Evolutionary conservation across 2,113 vertebrate species (phyloP).

Genomic region (Neofelis nebulosa): DNA sequence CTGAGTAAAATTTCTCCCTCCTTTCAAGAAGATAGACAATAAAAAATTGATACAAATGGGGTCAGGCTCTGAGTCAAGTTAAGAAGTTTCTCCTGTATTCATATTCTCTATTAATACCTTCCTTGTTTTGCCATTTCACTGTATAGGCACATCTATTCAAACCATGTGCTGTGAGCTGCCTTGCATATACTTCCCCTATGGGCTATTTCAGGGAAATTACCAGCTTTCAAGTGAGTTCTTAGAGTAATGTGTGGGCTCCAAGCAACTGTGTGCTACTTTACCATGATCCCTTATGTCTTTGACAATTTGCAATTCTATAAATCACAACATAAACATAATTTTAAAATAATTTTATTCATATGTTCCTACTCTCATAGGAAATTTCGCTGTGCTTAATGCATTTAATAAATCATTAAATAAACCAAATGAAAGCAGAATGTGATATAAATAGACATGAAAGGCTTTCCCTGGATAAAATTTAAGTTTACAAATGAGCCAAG

Average conservation of each 20-base stretch:
- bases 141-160: not conserved
- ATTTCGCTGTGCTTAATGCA: slow-evolving; percentile 52
- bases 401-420: slow-evolving; percentile 77
- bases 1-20: slow-evolving; percentile 24
- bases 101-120: not conserved
- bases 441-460: slow-evolving; percentile 71
- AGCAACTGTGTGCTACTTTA: slow-evolving; percentile 40
- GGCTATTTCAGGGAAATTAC: slow-evolving; percentile 56
- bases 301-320: slow-evolving; percentile 77
- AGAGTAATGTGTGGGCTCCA: slow-evolving; percentile 32
- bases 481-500: slow-evolving; percentile 63
- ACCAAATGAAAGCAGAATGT: slow-evolving; percentile 60
- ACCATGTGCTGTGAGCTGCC: not conserved
- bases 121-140: not conserved
- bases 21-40: not conserved
- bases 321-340: slow-evolving; percentile 74
- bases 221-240: slow-evolving; percentile 47
- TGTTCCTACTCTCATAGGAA: slow-evolving; percentile 64
- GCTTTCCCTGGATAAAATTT: slow-evolving; percentile 62
- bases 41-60: not conserved
- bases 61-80: not conserved
- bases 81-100: not conserved
- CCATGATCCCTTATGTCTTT: slow-evolving; percentile 59
- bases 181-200: slow-evolving; percentile 28
- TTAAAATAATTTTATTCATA: slow-evolving; percentile 74